phyloP scores from a whole-genome alignment of 1,140 invertebrate species.

The Reticulitermes speratus region DNA sequence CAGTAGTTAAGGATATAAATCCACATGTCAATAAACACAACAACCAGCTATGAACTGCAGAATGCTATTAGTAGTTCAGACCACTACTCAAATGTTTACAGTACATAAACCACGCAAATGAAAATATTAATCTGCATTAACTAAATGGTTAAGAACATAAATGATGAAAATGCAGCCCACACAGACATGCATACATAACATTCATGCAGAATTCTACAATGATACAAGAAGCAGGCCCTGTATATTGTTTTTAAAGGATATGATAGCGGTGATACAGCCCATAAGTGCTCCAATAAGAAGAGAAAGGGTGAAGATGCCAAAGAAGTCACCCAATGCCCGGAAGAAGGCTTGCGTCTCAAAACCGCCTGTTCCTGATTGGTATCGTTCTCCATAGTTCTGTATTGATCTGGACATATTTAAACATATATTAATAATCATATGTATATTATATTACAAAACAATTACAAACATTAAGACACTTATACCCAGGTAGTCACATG shows the following conservation, averaged over 20 bases:
- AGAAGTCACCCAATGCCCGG: constrained; percentile 85
- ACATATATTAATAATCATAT: background rate
- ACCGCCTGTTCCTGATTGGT: constrained; percentile 68
- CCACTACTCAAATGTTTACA: too few species aligned
- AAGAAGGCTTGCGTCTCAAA: constrained; percentile 89
- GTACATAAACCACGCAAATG: background rate
- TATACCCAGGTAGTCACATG: too few species aligned
- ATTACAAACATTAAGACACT: too few species aligned
- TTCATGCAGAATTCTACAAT: too few species aligned
- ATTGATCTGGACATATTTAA: constrained; percentile 69
- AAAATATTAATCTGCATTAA: background rate
- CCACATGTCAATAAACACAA: constrained; percentile 17
- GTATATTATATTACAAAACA: background rate
- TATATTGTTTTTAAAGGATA: constrained; percentile 62
- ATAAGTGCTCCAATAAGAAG: constrained; percentile 87
- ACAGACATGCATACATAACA: too few species aligned
- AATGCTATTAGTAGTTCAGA: too few species aligned
- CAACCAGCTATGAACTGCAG: background rate
- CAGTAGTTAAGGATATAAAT: constrained; percentile 46
- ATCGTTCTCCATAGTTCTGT: constrained; percentile 83
- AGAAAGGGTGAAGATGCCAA: constrained; percentile 88
- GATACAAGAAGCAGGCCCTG: constrained; percentile 20
- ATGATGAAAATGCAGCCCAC: too few species aligned
- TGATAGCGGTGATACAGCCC: constrained; percentile 89
- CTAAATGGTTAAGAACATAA: too few species aligned